Percentiles rank a stretch among this genome's conserved stretches.
Evolutionary conservation across 2,113 vertebrate species (phyloP).

Genomic region (Ophiodon elongatus): DNA sequence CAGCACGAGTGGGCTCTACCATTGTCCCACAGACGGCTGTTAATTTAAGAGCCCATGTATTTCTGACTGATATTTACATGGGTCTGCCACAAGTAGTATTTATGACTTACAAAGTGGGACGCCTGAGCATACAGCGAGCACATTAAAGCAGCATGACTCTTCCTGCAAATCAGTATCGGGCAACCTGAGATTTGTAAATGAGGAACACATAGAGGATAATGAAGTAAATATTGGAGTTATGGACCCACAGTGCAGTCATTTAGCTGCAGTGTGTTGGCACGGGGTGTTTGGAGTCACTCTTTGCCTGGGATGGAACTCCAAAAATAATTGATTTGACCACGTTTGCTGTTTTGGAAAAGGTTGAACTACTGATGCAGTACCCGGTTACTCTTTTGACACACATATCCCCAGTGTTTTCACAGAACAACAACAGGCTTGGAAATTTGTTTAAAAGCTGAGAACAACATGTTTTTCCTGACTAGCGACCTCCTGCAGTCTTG

Average conservation of each 20-base stretch:
- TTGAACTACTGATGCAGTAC: too few relatives aligned
- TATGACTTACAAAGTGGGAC: constrained; percentile 12
- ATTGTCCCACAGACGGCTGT: constrained; percentile 14
- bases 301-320: neutral
- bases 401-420: neutral
- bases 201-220: constrained; percentile 53
- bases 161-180: constrained; percentile 29
- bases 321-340: neutral
- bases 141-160: constrained; percentile 39
- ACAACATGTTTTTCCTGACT: constrained; percentile 3
- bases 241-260: constrained; percentile 54
- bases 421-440: neutral
- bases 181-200: constrained; percentile 53
- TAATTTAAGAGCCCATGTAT: constrained; percentile 1
- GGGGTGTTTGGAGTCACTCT: constrained; percentile 4
- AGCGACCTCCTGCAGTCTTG: neutral
- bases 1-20: neutral
- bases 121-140: neutral
- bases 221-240: constrained; percentile 51
- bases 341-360: neutral
- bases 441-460: neutral
- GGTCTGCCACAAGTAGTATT: constrained; percentile 34
- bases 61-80: neutral
- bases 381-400: neutral
- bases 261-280: constrained; percentile 35